Conservation (phyloP, 2,797 vertebrate genomes). For the Huso huso region DNA sequence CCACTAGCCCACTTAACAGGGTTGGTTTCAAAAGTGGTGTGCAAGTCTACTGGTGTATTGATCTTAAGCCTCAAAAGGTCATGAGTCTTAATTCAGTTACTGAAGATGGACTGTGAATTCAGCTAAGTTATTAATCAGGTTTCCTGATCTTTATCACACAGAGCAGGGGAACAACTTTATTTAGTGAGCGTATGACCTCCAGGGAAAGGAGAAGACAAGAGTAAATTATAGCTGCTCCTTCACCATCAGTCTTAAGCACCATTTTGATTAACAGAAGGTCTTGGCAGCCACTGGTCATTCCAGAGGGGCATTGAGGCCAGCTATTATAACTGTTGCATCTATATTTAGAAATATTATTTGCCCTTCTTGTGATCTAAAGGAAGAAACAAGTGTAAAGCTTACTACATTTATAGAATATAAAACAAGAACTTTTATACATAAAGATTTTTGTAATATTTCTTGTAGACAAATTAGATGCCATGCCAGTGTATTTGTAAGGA, state of each 20-base stretch:
- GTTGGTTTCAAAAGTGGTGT: too few species aligned
- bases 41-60: background rate
- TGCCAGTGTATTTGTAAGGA: too few species aligned
- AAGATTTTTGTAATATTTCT: too few species aligned
- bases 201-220: conserved; percentile 22
- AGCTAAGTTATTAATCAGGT: background rate
- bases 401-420: background rate
- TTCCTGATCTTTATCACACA: background rate
- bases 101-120: conserved; percentile 13
- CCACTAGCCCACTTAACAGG: too few species aligned
- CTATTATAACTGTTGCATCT: conserved; percentile 9
- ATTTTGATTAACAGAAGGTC: conserved; percentile 12
- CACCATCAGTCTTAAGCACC: conserved; percentile 38
- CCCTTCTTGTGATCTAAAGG: conserved; percentile 23
- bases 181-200: conserved; percentile 15
- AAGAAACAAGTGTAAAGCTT: conserved; percentile 34
- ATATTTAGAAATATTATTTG: conserved; percentile 20
- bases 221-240: conserved; percentile 25
- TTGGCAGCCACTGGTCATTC: background rate
- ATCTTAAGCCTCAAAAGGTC: conserved; percentile 1
- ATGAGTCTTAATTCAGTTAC: background rate
- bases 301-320: background rate
- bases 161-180: background rate
- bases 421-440: too few species aligned
- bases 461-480: too few species aligned